These are phyloP conservation scores for Periophthalmus magnuspinnatus DNA, from an alignment of 2,797 vertebrate genomes.

Conservation along the genomic window DNA sequence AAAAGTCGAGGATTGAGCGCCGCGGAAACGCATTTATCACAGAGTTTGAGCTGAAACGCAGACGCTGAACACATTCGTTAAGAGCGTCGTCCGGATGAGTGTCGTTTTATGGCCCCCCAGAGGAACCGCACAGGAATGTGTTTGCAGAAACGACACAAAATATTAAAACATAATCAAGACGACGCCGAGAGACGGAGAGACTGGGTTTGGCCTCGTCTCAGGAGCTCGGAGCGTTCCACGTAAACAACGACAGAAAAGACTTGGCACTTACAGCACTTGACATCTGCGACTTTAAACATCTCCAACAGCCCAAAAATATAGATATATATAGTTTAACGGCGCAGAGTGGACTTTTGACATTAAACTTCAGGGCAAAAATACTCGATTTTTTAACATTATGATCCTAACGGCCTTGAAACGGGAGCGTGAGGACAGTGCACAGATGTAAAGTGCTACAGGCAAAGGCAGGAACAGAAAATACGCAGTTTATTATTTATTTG, in stretches of 20 bases:
- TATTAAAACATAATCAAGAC: conserved; percentile 45
- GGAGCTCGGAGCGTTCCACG: conserved; percentile 11
- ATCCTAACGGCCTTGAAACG: not conserved
- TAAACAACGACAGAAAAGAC: conserved; percentile 12
- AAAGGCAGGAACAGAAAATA: not conserved
- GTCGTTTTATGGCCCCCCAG: conserved; percentile 52
- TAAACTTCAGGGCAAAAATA: not conserved
- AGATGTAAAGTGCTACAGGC: not conserved
- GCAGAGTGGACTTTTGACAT: not conserved
- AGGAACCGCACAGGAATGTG: conserved; percentile 37
- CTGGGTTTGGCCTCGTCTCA: conserved; percentile 41
- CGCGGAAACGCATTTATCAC: conserved; percentile 53
- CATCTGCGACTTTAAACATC: not conserved
- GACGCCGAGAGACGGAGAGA: conserved; percentile 39
- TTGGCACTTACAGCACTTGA: not conserved
- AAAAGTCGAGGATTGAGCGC: conserved; percentile 53
- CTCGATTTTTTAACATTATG: not conserved
- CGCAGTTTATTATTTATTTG: not conserved
- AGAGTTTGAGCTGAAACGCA: conserved; percentile 43
- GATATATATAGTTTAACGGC: not conserved
- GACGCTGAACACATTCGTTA: conserved; percentile 36
- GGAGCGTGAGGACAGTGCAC: not conserved
- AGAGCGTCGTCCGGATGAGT: conserved; percentile 40
- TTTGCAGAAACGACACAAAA: conserved; percentile 54
- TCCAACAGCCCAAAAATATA: not conserved